A percentile compares a stretch with the other conserved stretches of the same genome.
phyloP scores from a whole-genome alignment of 2,888 invertebrate species.

The Linnaemya vulpina region DNA sequence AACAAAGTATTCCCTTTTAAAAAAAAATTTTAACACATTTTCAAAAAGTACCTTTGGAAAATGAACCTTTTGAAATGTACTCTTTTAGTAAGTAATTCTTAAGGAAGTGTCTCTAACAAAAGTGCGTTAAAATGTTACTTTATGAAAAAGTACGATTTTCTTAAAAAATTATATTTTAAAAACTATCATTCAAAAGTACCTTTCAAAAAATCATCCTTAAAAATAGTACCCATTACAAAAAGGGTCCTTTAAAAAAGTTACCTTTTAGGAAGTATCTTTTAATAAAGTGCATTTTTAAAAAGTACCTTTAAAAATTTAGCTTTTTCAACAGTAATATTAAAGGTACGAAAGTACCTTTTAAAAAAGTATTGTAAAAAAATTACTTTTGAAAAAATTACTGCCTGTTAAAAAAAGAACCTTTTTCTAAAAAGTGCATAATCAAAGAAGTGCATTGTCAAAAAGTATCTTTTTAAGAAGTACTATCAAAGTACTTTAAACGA shows the following conservation, averaged over 20 bases:
- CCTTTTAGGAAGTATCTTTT: not conserved
- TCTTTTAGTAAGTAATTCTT: too few species aligned
- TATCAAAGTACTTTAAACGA: not conserved
- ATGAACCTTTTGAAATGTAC: too few species aligned
- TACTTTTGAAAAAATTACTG: not conserved
- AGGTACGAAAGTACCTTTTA: not conserved
- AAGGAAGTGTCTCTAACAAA: not conserved
- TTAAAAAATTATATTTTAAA: too few species aligned
- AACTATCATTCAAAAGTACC: not conserved
- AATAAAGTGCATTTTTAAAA: not conserved
- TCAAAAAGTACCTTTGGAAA: too few species aligned
- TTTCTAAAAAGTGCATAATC: not conserved
- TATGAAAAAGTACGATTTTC: not conserved
- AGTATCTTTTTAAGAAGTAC: too few species aligned
- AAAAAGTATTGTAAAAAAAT: too few species aligned
- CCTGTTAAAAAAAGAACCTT: not conserved
- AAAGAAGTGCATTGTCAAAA: too few species aligned
- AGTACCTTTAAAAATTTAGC: not conserved
- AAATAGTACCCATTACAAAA: not conserved
- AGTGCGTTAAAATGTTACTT: not conserved
- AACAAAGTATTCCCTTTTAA: too few species aligned
- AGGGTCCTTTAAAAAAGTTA: not conserved
- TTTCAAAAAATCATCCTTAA: not conserved
- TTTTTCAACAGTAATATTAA: not conserved
- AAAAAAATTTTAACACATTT: too few species aligned